phyloP scores from a whole-genome alignment of 2,113 vertebrate species.

The Microcebus griseorufus region DNA sequence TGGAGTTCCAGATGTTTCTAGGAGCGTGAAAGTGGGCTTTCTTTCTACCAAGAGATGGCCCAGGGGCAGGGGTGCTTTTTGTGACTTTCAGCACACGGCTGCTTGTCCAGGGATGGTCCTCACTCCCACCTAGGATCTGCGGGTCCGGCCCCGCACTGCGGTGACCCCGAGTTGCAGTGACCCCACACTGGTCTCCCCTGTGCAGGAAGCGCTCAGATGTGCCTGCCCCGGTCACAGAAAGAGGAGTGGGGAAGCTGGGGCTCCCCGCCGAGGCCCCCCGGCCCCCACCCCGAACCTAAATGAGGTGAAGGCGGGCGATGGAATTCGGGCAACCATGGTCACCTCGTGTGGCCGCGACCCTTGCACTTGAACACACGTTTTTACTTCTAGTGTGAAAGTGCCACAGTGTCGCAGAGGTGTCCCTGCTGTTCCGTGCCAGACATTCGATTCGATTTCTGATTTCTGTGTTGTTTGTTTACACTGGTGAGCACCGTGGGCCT shows the following conservation, averaged over 20 bases:
- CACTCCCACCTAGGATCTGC: rapidly evolving
- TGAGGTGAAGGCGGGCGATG: neutral
- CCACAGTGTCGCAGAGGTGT: rapidly evolving
- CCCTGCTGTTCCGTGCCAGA: rapidly evolving
- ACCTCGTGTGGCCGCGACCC: neutral
- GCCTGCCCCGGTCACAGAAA: neutral
- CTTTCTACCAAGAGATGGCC: neutral
- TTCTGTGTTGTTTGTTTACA: neutral
- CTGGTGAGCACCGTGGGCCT: rapidly evolving
- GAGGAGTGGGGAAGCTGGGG: neutral
- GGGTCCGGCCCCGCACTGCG: neutral
- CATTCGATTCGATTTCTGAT: rapidly evolving
- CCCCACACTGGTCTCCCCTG: neutral
- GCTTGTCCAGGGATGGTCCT: neutral
- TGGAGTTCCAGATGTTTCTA: neutral
- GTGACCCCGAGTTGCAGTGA: rapidly evolving
- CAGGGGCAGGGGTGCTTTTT: neutral
- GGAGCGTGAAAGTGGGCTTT: neutral
- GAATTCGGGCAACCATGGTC: rapidly evolving
- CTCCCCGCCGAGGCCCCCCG: neutral
- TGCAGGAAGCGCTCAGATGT: neutral
- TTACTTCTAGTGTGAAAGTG: neutral
- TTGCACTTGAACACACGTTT: too few species aligned
- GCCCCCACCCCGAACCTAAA: neutral
- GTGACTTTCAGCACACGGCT: too few species aligned